Evolutionary conservation across 2,888 invertebrate species (phyloP), one percentile per base, ranked within the genome.

Genomic region (Steinernema carpocapsae): DNA sequence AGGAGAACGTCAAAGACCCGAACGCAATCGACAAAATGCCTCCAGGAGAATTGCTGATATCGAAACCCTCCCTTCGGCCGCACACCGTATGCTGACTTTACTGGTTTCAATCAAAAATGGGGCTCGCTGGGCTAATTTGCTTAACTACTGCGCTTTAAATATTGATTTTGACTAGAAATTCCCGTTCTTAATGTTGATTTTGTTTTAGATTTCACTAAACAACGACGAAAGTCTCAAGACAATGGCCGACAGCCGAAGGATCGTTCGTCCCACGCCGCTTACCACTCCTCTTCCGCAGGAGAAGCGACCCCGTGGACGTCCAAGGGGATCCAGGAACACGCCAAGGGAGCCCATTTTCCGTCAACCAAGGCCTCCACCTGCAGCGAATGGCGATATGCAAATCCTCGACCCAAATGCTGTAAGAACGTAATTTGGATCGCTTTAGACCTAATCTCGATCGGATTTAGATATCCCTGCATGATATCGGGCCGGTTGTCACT

Each of bases 1-100:
- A 52, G 52, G 52, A 52, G 52, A 52, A 52, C 52, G 52, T 52
- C 24, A 52, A 64, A 64, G 64, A 64, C 64, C 17, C 64, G 1
- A 64, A 12, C 64, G 37, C 64, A 6, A 17, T 64, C 64, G 19
- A 37, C 29, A 64, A 37, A 14, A 64, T 64, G 64, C 64, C 64
- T 29, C 64, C 64, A 14, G 52, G 52, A 52, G 52, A 52, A 52
- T 22, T 64, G 32, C 22, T 64, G 52, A 52, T 64, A 29, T 64
- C 64, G 19, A 64, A 64, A 29, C 32, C 64, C 4, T 64, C 64
- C 1, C 29, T 37, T 6, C 64, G 64, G 29, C 64, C 29, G 22
- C 37, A 64, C 32, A 29, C 14, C 14, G 64, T 64, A 52, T 32
- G 29, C 64, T 17, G 26, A 3, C 2, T 64, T 64, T 29, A 12